Base-by-base conservation (phyloP, 2,888 invertebrate species). In the Congeria kusceri region DNA sequence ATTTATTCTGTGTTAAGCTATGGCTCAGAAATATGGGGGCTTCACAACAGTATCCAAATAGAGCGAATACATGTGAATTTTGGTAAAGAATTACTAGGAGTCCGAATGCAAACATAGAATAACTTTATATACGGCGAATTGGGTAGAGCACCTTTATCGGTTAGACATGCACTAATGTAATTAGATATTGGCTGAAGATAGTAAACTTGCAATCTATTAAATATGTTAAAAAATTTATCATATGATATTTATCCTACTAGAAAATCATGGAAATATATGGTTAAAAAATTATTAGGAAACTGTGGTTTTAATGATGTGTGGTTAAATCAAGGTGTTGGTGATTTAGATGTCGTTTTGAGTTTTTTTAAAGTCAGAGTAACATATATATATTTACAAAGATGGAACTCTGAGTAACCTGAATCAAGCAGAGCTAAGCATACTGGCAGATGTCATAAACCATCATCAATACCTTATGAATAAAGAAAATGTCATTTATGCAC, bases 301-400 rank as follows among this genome's bases (percentile, higher is more conserved):
- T 4, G 23, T 18, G 69, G 69, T 61, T 69, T 70, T 25, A 32
- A 53, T 47, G 61, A 62, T 23, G 69, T 58, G 9, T 68, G 59
- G 68, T 47, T 68, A 23, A 46, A 29, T 20, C 59, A 44, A 63
- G 39, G 39, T 15, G 63, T 63, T 7, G 46, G 46, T 2, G 27
- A 13, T 46, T 11, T n/a, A 44, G 46, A 23, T 32, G 9, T 32
- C 9, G 5, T 32, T 57, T 27, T 57, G 25, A 27, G 23, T 57
- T 28, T 57, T 25, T 23, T 2, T 25, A 13, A 27, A 23, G 25
- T 23, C 18, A 57, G 57, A 23, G 25, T 57, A 3, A 23, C 20
- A 25, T 13, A 57, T 57, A 20, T 15, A 13, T 57, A 18, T 20
- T 18, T 57, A 18, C 57, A n/a, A 57, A 25, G 27, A 57, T 25